Base-by-base conservation (phyloP, 2,113 vertebrate species). In the Alethe diademata region DNA sequence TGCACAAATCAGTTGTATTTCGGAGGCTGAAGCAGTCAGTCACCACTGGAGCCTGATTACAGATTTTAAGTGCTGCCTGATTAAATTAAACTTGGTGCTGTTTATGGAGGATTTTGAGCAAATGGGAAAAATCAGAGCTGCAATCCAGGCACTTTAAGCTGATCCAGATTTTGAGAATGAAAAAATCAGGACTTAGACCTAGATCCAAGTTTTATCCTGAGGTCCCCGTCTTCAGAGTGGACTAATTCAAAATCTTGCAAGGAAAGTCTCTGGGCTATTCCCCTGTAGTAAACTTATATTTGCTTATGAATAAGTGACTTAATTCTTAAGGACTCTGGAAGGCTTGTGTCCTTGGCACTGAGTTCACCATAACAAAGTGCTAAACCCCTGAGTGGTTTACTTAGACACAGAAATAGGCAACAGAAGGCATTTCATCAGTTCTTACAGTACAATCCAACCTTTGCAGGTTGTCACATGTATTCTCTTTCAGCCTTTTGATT, bases 391-490 rank as follows among this genome's bases (percentile, higher is more conserved):
- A 29, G 70, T 5, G 60, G 36, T 87, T 93, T 70, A 17, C 36
- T n/a, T 14, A 43, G 40, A 43, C 15, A 8, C 47, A 72, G 80
- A 54, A 78, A 64, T 26, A 69, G 14, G 72, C 58, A 58, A 36
- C 81, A 69, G 60, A 57, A 92, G 42, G 8, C 75, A 73, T 72
- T 90, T 88, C 73, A 62, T 62, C 79, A 25, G 35, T 43, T 58
- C 89, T 79, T 86, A 3, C 6, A n/a, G 74, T 15, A 51, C 76
- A 45, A 19, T 53, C 87, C 87, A 75, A 29, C 70, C 71, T 36
- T 64, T 95, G 93, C 96, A 97, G 96, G 97, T 92, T 94, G 70
- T 66, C 70, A 95, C 97, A 93, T 13, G 83, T 73, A 82, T 66
- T 88, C 54, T 66, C 50, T 53, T 94, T 65, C 79, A 84, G 86